Conservation (phyloP, 2,888 invertebrate genomes). For the Phragmatobia fuliginosa region DNA sequence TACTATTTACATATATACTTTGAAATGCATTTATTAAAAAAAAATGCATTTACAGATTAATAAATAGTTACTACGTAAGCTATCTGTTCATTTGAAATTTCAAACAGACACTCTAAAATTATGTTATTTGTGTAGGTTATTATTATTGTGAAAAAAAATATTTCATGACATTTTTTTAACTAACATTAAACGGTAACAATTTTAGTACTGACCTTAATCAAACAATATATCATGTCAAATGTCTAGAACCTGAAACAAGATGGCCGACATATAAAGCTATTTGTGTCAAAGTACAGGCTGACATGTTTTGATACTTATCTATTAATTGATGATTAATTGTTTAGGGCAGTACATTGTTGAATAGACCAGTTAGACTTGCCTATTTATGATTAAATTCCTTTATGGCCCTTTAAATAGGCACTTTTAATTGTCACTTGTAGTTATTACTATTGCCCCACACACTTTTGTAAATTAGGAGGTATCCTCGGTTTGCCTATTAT, state of each 20-base stretch:
- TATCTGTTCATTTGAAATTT: no score
- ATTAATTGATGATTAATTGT: conserved; percentile 27
- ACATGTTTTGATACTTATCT: conserved; percentile 34
- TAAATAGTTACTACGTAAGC: no score
- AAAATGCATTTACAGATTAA: no score
- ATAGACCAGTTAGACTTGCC: not conserved
- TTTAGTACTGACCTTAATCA: conserved; percentile 8
- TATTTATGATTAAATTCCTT: not conserved
- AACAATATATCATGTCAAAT: conserved; percentile 13
- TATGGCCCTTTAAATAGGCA: not conserved
- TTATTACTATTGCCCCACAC: not conserved
- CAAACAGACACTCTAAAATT: no score
- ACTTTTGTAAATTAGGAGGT: not conserved
- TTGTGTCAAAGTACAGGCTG: conserved; percentile 21
- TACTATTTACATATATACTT: no score
- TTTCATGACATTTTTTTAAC: not conserved
- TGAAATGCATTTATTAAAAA: no score
- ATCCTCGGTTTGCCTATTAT: not conserved
- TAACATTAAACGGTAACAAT: not conserved
- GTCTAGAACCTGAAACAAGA: conserved; percentile 36
- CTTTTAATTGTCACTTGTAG: not conserved
- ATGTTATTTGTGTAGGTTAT: no score
- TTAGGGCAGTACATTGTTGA: conserved; percentile 7
- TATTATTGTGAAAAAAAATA: not conserved
- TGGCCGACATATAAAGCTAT: conserved; percentile 38